phyloP scores from a whole-genome alignment of 2,888 invertebrate species.

The Zygaena filipendulae region DNA sequence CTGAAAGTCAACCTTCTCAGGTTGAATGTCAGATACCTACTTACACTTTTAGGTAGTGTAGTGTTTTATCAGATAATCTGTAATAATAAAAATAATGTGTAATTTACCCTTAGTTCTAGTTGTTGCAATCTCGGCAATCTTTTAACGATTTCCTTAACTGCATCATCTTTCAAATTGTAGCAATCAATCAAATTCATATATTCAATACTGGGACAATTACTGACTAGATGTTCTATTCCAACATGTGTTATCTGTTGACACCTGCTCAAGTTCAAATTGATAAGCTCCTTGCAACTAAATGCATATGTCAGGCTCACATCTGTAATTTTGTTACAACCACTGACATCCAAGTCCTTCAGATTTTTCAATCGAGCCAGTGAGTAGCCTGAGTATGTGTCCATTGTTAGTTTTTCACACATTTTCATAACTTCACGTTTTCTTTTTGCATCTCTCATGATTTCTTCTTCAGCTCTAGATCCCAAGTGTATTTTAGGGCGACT shows the following conservation, averaged over 20 bases:
- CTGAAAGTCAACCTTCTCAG: no score
- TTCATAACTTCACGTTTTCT: constrained; percentile 72
- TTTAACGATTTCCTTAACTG: constrained; percentile 42
- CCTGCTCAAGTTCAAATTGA: constrained; percentile 70
- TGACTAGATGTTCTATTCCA: constrained; percentile 72
- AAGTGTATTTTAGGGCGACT: constrained; percentile 60
- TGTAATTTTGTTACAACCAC: constrained; percentile 76
- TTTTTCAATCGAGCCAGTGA: constrained; percentile 65
- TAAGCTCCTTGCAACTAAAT: constrained; percentile 73
- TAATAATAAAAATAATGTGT: no score
- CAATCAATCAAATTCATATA: constrained; percentile 74
- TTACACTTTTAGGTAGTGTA: no score
- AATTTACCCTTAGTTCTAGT: constrained; percentile 68
- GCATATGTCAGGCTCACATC: constrained; percentile 78
- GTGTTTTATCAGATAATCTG: no score
- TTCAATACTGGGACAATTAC: constrained; percentile 77
- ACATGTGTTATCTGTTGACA: constrained; percentile 76
- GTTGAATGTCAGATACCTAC: no score
- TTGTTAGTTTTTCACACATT: constrained; percentile 66
- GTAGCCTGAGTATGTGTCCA: constrained; percentile 50
- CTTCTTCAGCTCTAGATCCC: constrained; percentile 75
- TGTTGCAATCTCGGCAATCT: constrained; percentile 59
- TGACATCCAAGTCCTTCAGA: constrained; percentile 71
- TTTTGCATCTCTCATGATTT: constrained; percentile 74
- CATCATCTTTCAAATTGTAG: constrained; percentile 74